Base-by-base conservation (phyloP, 2,888 invertebrate genomes). In the Acronicta alni region DNA sequence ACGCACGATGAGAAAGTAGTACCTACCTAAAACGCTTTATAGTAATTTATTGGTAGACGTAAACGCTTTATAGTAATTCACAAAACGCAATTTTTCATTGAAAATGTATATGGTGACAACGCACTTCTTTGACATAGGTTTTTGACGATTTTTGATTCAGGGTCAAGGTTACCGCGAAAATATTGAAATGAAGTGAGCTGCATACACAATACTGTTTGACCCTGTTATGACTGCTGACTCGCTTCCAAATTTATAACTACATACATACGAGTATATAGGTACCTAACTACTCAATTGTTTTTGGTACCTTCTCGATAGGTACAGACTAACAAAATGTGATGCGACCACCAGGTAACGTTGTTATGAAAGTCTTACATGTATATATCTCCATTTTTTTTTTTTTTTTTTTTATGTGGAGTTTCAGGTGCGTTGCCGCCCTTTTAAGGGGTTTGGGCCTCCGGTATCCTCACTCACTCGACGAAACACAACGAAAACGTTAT, bases 191-290 rank as follows among this genome's bases (percentile, higher is more conserved):
- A 9, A 12, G 26, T 9, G 44, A 14, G 14, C n/a, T 30, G 56
- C 41, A 69, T 67, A 45, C 47, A n/a, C 32, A 61, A 37, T n/a
- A 48, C 47, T 26, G 38, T 30, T 26, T 15, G 30, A 39, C 15
- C 9, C 0, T 42, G 44, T 17, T 16, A 30, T 23, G 32, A 41
- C n/a, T 16, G 10, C 41, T n/a, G 18, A 15, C n/a, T 39, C 9
- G 30, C 3, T 32, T 51, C 12, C 30, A 42, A 41, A 51, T n/a
- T n/a, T n/a, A n/a, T n/a, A n/a, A n/a, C n/a, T n/a, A n/a, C n/a
- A n/a, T n/a, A n/a, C n/a, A n/a, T n/a, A n/a, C n/a, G n/a, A n/a
- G n/a, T n/a, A n/a, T n/a, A 35, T 35, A n/a, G 12, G 18, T 42
- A 51, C 18, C 15, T 42, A 1, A 32, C 18, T 18, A 49, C 30